Evolutionary conservation across 2,113 vertebrate species (phyloP).

Genomic region (Synodontis membranacea): DNA sequence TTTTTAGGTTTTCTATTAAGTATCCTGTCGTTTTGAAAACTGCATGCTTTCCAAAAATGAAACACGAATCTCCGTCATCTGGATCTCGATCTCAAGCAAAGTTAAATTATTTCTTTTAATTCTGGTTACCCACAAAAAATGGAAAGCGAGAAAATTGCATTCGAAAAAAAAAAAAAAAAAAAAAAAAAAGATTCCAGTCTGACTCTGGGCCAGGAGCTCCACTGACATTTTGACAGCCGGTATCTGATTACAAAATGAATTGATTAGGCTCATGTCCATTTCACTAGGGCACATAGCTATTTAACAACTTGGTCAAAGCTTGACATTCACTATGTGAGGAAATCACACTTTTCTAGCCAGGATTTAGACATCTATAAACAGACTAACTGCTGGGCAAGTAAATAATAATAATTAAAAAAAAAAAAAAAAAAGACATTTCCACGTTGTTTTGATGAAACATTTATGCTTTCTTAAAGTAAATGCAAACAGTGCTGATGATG

Average conservation of each 20-base stretch:
- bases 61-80: neutral
- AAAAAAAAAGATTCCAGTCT: neutral
- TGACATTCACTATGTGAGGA: neutral
- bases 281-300: neutral
- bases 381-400: neutral
- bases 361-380: neutral
- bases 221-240: slow-evolving; percentile 5
- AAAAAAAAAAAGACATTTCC: neutral
- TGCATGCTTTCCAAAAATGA: neutral
- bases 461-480: neutral
- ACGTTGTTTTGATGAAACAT: neutral
- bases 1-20: neutral
- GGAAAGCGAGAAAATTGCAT: neutral
- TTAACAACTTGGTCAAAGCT: slow-evolving; percentile 1
- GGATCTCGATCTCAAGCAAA: neutral
- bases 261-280: slow-evolving; percentile 3
- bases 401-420: no score
- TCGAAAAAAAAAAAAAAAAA: no score
- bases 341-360: neutral
- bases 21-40: neutral
- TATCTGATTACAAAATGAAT: neutral
- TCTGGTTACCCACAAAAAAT: neutral
- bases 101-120: neutral
- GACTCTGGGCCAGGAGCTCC: no score
- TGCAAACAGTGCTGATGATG: neutral